Evolutionary conservation across 2,888 invertebrate species (phyloP), one percentile per base, ranked within the genome.

Genomic region (Gisinianus flammeolus): DNA sequence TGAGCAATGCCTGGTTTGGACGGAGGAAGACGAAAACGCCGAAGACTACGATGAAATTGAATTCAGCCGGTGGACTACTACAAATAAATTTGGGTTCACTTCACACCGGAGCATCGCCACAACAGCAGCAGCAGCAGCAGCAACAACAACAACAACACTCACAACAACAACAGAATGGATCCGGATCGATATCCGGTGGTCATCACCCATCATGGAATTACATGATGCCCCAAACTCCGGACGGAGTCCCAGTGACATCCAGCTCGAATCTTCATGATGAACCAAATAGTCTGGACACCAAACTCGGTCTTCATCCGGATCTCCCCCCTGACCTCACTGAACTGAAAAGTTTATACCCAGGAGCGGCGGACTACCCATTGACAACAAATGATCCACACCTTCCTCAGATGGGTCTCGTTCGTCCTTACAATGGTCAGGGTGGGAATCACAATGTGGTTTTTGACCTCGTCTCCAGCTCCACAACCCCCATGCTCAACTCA

Each of bases 311-410:
- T 22, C 77, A 77, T 35, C 62, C 72, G 6, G 77, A 77, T 72
- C 44, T 77, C 2, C 77, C 77, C 8, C 77, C 77, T 10, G 77
- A 77, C 64, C 30, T 77, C 67, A 77, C 94, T 52, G 95, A 95
- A 86, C 89, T 95, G 81, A 95, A 95, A 86, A 93, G 93, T 0
- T 88, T 95, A 84, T 95, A 95, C 4, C 95, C 95, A 5, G 94
- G 95, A 71, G 82, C 82, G 30, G 82, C 82, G 31, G 79, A 80
- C 10, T 75, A 74, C 6, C 79, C 79, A 6, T 77, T 80, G 56
- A 79, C 79, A 22, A 64, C 80, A 16, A 84, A 84, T 80, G 84
- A 84, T 66, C 84, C 84, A 16, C 83, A 82, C 77, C 74, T 83
- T 24, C 83, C 84, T 22, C 84, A 84, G 71, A 84, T 84, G 84